Evolutionary conservation across 1,140 invertebrate species (phyloP).

Genomic region (Meteorus sp.): DNA sequence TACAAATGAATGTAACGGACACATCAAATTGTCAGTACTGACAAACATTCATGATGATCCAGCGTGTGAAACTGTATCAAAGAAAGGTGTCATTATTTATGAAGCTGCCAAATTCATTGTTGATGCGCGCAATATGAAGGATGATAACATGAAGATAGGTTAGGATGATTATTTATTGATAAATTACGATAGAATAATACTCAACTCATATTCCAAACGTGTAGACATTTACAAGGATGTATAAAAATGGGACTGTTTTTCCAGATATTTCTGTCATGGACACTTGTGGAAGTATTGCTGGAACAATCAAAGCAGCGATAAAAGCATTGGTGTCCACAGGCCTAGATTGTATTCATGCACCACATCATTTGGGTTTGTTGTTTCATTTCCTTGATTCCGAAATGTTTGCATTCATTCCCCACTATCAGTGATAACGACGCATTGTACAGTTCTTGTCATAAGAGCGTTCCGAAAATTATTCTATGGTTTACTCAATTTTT

Average conservation of each 20-base stretch:
- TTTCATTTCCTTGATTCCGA: too few relatives aligned
- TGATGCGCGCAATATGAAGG: slow-evolving; percentile 48
- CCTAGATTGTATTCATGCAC: slow-evolving; percentile 50
- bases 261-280: slow-evolving; percentile 48
- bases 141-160: slow-evolving; percentile 46
- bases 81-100: slow-evolving; percentile 46
- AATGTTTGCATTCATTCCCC: too few relatives aligned
- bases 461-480: too few relatives aligned
- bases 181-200: too few relatives aligned
- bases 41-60: slow-evolving; percentile 48
- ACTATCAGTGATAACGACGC: too few relatives aligned
- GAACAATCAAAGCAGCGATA: slow-evolving; percentile 50
- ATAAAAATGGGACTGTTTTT: slow-evolving; percentile 3
- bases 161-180: too few relatives aligned
- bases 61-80: slow-evolving; percentile 42
- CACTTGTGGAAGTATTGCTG: slow-evolving; percentile 50
- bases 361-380: slow-evolving; percentile 53
- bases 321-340: slow-evolving; percentile 49
- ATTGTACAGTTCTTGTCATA: too few relatives aligned
- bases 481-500: too few relatives aligned
- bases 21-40: slow-evolving; percentile 42
- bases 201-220: too few relatives aligned
- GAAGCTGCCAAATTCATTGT: slow-evolving; percentile 48
- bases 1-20: slow-evolving; percentile 40
- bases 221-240: not conserved